These are phyloP conservation scores for Aspidiotus rigidus DNA, from an alignment of 2,888 invertebrate genomes.

Conservation along the genomic window DNA sequence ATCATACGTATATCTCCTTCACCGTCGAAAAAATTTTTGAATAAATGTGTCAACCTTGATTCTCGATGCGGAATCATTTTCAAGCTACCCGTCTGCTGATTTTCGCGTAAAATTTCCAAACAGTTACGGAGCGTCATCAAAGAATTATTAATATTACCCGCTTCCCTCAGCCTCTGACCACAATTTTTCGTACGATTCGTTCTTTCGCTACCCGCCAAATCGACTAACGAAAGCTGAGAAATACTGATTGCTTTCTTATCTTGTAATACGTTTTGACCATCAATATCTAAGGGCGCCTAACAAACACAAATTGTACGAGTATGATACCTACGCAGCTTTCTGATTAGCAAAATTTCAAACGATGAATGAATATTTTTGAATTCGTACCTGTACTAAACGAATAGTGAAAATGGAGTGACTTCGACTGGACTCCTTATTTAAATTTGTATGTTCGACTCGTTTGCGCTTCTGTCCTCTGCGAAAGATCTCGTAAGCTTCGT, in stretches of 20 bases:
- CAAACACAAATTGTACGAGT: constrained; percentile 25
- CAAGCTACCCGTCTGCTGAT: constrained; percentile 54
- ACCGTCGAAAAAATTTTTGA: constrained; percentile 96
- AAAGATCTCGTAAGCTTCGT: constrained; percentile 89
- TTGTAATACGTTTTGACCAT: constrained; percentile 67
- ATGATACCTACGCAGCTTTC: constrained; percentile 8
- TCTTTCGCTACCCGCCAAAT: constrained; percentile 94
- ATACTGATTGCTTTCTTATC: constrained; percentile 69
- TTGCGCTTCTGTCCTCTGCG: constrained; percentile 78
- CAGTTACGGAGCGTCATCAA: constrained; percentile 88
- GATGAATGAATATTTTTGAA: no score
- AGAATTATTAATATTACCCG: constrained; percentile 88
- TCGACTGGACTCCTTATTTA: constrained; percentile 92
- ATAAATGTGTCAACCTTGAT: constrained; percentile 85
- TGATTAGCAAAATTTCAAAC: background rate
- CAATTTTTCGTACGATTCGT: constrained; percentile 85
- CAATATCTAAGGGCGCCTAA: constrained; percentile 51
- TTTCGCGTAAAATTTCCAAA: constrained; percentile 81
- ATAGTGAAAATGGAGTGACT: constrained; percentile 96
- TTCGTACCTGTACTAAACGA: constrained; percentile 66
- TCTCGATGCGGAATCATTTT: constrained; percentile 80
- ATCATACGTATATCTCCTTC: constrained; percentile 93
- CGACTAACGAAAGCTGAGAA: constrained; percentile 89
- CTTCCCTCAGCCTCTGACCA: constrained; percentile 59
- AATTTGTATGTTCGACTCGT: constrained; percentile 80